A percentile compares a stretch with the other conserved stretches of the same genome.
Conservation (phyloP, 1,140 invertebrate genomes). For the Drosophila littoralis region DNA sequence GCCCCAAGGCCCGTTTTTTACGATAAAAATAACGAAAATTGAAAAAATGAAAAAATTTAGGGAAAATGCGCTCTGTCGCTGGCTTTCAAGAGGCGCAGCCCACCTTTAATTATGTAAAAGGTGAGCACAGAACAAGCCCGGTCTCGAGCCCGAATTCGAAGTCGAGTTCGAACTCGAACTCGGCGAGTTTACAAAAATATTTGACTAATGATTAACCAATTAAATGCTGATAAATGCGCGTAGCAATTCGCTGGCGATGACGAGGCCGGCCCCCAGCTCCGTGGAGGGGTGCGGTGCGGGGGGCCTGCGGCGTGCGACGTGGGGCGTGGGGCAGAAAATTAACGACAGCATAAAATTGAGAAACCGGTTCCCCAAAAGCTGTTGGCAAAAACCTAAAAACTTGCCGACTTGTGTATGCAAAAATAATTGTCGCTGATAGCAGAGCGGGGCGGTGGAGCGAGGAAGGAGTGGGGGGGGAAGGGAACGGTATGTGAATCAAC, state of each 20-base stretch:
- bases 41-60: not conserved
- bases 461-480: not conserved
- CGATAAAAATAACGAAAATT: not conserved
- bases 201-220: conserved; percentile 82
- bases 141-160: conserved; percentile 23
- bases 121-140: conserved; percentile 18
- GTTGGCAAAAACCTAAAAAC: conserved; percentile 13
- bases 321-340: conserved; percentile 42
- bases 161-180: conserved; percentile 16
- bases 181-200: conserved; percentile 62
- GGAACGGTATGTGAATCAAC: conserved; percentile 63
- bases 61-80: conserved; percentile 4
- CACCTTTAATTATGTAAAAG: conserved; percentile 36
- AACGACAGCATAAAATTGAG: conserved; percentile 33
- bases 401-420: conserved; percentile 32
- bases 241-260: conserved; percentile 11
- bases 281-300: not conserved
- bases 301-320: no score
- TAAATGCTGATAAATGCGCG: conserved; percentile 73
- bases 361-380: conserved; percentile 41
- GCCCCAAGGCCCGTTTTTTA: conserved; percentile 17
- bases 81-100: not conserved
- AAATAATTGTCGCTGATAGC: conserved; percentile 58
- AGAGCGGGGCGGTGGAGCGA: not conserved
- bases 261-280: not conserved